Conservation (phyloP, 2,888 invertebrate species). For the Drosophila tanythrix region DNA sequence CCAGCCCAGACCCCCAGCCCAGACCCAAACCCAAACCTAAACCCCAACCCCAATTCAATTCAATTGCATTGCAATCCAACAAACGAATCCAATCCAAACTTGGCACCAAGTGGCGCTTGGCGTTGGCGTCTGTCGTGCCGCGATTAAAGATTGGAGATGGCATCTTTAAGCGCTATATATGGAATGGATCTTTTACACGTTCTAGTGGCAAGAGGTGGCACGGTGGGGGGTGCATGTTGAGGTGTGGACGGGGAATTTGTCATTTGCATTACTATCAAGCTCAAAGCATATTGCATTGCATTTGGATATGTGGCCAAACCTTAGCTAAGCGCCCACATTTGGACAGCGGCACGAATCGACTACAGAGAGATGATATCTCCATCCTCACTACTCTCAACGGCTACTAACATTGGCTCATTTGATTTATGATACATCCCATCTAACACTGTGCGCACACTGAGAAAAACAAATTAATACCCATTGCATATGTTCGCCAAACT, state of each 20-base stretch:
- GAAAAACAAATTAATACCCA: not conserved
- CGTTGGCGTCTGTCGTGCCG: conserved; percentile 64
- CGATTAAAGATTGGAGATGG: conserved; percentile 55
- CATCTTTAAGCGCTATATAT: conserved; percentile 52
- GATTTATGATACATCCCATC: conserved; percentile 49
- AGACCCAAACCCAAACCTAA: not conserved
- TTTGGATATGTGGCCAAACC: conserved; percentile 67
- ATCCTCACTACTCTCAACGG: conserved; percentile 20
- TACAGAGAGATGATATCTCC: conserved; percentile 47
- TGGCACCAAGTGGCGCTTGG: conserved; percentile 57
- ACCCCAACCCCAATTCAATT: conserved; percentile 5
- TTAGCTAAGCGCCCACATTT: conserved; percentile 57
- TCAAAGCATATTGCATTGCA: conserved; percentile 5
- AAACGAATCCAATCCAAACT: conserved; percentile 40
- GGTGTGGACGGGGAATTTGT: conserved; percentile 26
- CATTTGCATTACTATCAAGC: conserved; percentile 54
- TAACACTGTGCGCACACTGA: not conserved
- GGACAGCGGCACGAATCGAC: conserved; percentile 41
- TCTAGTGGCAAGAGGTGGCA: not conserved
- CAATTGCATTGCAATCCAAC: conserved; percentile 25
- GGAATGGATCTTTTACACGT: conserved; percentile 25
- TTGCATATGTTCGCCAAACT: not conserved
- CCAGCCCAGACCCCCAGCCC: not conserved
- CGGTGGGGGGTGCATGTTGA: not conserved
- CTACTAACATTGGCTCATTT: conserved; percentile 41